These are phyloP conservation scores for Dysdera silvatica DNA, from an alignment of 1,140 invertebrate species.

Conservation along the genomic window DNA sequence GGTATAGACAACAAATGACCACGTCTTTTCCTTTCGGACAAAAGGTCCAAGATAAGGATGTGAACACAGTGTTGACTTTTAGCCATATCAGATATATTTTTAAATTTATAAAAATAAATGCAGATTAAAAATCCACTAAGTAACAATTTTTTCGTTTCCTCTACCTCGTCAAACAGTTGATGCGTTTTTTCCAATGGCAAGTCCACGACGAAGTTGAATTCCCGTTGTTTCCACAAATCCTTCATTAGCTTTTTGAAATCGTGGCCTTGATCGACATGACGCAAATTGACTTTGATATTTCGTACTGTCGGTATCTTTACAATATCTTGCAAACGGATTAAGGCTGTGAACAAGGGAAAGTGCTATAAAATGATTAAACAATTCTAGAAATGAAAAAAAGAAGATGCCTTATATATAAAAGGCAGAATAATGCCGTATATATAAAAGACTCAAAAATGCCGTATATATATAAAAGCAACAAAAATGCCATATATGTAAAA, in stretches of 20 bases:
- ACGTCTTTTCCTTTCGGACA: no score
- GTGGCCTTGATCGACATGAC: constrained; percentile 31
- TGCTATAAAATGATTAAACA: no score
- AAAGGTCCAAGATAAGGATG: no score
- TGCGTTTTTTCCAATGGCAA: constrained; percentile 32
- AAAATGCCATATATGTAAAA: no score
- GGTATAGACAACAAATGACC: no score
- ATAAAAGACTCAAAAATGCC: no score
- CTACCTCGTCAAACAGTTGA: constrained; percentile 33
- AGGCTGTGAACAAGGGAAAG: constrained; percentile 24
- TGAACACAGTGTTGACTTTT: no score
- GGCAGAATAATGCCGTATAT: no score
- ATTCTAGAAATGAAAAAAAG: no score
- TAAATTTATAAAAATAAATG: neutral
- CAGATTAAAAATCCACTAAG: neutral
- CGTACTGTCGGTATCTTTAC: constrained; percentile 29
- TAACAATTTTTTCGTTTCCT: neutral
- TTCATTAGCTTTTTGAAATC: constrained; percentile 35
- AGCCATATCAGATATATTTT: no score
- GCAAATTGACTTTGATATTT: constrained; percentile 20
- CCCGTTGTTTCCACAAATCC: constrained; percentile 30
- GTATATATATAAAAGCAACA: no score
- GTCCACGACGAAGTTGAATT: constrained; percentile 34
- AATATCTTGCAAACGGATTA: constrained; percentile 36
- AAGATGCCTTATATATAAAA: no score